These are phyloP conservation scores for Sternotherus odoratus DNA, from an alignment of 2,797 vertebrate genomes.

Conservation along the genomic window DNA sequence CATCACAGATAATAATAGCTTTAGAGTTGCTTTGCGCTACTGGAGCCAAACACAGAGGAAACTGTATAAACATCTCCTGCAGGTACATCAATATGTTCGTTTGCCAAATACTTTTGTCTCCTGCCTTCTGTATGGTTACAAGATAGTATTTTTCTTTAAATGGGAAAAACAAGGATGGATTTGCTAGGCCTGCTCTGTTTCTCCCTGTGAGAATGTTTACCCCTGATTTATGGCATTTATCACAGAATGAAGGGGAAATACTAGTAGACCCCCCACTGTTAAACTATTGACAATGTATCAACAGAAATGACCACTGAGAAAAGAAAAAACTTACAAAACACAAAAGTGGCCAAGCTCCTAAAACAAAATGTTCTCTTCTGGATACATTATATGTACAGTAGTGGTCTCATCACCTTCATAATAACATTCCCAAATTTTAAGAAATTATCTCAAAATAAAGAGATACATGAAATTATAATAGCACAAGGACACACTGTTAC, in stretches of 20 bases:
- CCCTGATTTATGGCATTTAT: neutral
- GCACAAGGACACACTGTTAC: conserved; percentile 53
- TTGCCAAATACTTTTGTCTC: neutral
- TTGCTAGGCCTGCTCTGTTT: neutral
- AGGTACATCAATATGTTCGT: neutral
- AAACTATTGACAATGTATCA: neutral
- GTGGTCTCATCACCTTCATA: conserved; percentile 41
- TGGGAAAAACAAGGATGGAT: neutral
- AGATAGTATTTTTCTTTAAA: neutral
- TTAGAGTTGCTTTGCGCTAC: neutral
- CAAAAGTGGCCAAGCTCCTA: conserved; percentile 45
- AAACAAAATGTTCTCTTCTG: conserved; percentile 51
- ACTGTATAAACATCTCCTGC: neutral
- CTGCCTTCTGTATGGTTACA: neutral
- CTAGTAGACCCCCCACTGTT: neutral
- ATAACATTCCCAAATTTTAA: conserved; percentile 41
- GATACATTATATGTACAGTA: conserved; percentile 58
- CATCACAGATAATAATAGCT: neutral
- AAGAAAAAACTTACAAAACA: conserved; percentile 58
- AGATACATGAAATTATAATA: conserved; percentile 59
- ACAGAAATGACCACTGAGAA: neutral
- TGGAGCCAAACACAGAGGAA: neutral
- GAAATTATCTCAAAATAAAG: conserved; percentile 52
- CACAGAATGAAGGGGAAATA: neutral
- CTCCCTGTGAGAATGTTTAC: neutral